phyloP scores from a whole-genome alignment of 2,797 vertebrate species.

The Lepidocolaptes lacrymiger region DNA sequence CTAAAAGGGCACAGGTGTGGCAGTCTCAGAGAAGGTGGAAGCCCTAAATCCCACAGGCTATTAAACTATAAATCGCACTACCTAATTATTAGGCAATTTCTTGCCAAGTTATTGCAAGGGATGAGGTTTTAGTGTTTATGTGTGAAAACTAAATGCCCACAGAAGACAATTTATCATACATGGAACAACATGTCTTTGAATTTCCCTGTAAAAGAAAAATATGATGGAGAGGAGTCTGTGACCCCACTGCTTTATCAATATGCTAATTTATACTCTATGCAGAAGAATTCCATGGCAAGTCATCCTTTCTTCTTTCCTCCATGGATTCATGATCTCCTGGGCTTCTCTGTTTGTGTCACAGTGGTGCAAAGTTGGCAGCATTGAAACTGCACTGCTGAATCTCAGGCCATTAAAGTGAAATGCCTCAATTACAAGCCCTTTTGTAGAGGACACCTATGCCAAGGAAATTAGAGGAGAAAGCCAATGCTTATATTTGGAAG shows the following conservation, averaged over 20 bases:
- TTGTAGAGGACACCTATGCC: not conserved
- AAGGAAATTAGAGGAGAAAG: not conserved
- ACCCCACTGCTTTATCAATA: not conserved
- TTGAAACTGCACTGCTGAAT: not conserved
- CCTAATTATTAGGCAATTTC: slow-evolving; percentile 63
- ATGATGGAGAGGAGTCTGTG: not conserved
- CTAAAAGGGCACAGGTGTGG: slow-evolving; percentile 54
- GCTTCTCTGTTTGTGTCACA: not conserved
- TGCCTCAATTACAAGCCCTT: not conserved
- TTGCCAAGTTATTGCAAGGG: slow-evolving; percentile 18
- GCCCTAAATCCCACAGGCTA: slow-evolving; percentile 54
- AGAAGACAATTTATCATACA: not conserved
- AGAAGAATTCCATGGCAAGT: not conserved
- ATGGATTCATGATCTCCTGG: not conserved
- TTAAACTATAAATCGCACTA: slow-evolving; percentile 37
- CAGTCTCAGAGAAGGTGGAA: slow-evolving; percentile 40
- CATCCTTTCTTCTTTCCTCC: not conserved
- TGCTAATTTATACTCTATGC: not conserved
- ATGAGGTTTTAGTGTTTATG: not conserved
- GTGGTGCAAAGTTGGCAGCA: not conserved
- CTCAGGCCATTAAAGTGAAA: not conserved
- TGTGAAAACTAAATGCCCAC: slow-evolving; percentile 1
- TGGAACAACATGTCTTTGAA: not conserved
- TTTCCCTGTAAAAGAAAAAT: not conserved
- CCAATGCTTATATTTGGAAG: not conserved